Evolutionary conservation across 2,888 invertebrate genomes (phyloP).

Genomic region (Neoaliturus tenellus): DNA sequence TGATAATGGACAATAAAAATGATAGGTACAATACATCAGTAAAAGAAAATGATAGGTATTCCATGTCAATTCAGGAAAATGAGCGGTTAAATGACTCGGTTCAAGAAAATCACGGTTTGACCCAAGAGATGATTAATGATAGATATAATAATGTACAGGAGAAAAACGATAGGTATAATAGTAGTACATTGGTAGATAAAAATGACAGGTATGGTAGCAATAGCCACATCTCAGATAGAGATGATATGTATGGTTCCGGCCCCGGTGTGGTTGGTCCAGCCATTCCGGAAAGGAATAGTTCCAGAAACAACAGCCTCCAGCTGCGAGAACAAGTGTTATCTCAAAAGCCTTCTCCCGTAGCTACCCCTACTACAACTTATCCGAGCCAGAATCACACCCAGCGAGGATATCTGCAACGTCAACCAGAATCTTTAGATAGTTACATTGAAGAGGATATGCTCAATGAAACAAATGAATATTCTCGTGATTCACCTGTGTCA

Average conservation of each 20-base stretch:
- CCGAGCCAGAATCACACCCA: constrained; percentile 46
- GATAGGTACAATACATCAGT: constrained; percentile 17
- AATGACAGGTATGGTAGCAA: constrained; percentile 36
- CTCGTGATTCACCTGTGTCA: constrained; percentile 72
- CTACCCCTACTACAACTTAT: constrained; percentile 45
- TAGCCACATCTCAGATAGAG: constrained; percentile 17
- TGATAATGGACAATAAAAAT: constrained; percentile 33
- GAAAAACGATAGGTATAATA: constrained; percentile 33
- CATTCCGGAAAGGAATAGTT: constrained; percentile 40
- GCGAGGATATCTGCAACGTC: constrained; percentile 68
- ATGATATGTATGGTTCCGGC: not conserved
- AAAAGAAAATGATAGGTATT: constrained; percentile 6
- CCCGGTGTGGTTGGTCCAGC: constrained; percentile 39
- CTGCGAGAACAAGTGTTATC: constrained; percentile 37
- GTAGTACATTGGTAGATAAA: not conserved
- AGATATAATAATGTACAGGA: constrained; percentile 31
- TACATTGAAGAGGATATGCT: constrained; percentile 72
- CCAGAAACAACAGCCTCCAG: constrained; percentile 29
- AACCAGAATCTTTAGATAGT: constrained; percentile 74
- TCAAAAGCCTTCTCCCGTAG: constrained; percentile 43
- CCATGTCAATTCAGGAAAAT: constrained; percentile 6
- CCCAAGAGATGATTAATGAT: constrained; percentile 19
- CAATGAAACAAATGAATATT: constrained; percentile 62
- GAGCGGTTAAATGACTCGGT: not conserved
- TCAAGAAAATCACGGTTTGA: not conserved